Conservation (phyloP, 2,888 invertebrate genomes). For the Liopterus haemorrhoidalis region DNA sequence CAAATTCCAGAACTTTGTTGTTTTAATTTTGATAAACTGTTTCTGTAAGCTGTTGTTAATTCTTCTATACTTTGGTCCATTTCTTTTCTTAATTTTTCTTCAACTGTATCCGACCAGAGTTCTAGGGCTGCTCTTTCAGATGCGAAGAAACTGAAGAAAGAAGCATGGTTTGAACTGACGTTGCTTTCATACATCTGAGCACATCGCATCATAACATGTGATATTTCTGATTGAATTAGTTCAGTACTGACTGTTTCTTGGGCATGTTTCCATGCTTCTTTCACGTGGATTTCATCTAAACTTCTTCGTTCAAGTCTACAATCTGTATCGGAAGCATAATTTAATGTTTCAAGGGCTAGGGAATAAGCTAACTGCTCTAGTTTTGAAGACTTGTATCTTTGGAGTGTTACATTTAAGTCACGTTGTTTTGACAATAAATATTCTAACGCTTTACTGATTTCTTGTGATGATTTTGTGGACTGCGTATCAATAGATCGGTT, state of each 20-base stretch:
- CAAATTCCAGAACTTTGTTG: conserved; percentile 44
- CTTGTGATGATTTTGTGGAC: conserved; percentile 40
- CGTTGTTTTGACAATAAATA: conserved; percentile 52
- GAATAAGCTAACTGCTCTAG: conserved; percentile 65
- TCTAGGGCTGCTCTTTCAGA: conserved; percentile 66
- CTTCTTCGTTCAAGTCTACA: conserved; percentile 45
- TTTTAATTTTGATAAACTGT: conserved; percentile 55
- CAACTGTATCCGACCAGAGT: conserved; percentile 69
- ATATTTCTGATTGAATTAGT: conserved; percentile 70
- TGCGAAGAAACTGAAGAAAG: conserved; percentile 57
- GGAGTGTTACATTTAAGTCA: conserved; percentile 53
- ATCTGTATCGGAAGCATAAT: conserved; percentile 50
- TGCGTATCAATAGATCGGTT: conserved; percentile 38
- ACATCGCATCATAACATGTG: conserved; percentile 64
- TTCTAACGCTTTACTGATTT: conserved; percentile 45
- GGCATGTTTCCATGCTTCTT: conserved; percentile 70
- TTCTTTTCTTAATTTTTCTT: conserved; percentile 63
- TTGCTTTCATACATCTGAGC: conserved; percentile 63
- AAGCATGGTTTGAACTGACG: conserved; percentile 45
- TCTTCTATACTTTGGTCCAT: conserved; percentile 66
- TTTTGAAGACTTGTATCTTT: conserved; percentile 60
- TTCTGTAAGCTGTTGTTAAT: conserved; percentile 61
- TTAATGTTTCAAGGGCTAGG: conserved; percentile 64
- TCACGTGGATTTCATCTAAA: conserved; percentile 60
- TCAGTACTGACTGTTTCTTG: conserved; percentile 69